A percentile compares a stretch with the other conserved stretches of the same genome.
These are phyloP conservation scores for Conomelus anceps DNA, from an alignment of 2,888 invertebrate species.

Conservation along the genomic window DNA sequence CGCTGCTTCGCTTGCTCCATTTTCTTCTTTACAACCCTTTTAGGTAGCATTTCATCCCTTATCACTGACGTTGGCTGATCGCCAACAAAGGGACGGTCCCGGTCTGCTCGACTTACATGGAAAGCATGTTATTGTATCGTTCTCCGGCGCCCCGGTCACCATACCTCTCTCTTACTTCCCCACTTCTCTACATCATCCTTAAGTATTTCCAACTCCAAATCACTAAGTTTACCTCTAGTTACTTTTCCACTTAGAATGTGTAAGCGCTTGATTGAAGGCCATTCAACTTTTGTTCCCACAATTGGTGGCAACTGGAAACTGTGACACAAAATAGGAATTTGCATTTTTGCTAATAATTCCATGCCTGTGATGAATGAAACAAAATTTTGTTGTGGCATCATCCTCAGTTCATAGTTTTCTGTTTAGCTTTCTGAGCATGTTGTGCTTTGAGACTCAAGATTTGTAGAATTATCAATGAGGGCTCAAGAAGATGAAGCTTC, in stretches of 20 bases:
- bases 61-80: background rate
- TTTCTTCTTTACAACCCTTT: background rate
- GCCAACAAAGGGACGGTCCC: background rate
- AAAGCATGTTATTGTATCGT: background rate
- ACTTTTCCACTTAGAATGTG: background rate
- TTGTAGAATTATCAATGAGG: no score
- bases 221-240: background rate
- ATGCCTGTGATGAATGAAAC: no score
- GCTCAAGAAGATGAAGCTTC: no score
- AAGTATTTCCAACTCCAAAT: background rate
- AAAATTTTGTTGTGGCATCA: no score
- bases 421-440: no score
- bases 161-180: background rate
- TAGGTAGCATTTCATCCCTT: background rate
- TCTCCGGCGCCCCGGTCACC: background rate
- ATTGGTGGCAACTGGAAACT: no score
- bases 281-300: no score
- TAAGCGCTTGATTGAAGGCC: background rate
- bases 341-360: no score
- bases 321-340: no score
- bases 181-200: background rate
- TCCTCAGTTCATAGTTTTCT: no score
- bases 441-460: no score
- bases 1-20: background rate
- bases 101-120: background rate